These are phyloP conservation scores for Poeciliopsis gracilis DNA, from an alignment of 2,797 vertebrate genomes.

Conservation along the genomic window DNA sequence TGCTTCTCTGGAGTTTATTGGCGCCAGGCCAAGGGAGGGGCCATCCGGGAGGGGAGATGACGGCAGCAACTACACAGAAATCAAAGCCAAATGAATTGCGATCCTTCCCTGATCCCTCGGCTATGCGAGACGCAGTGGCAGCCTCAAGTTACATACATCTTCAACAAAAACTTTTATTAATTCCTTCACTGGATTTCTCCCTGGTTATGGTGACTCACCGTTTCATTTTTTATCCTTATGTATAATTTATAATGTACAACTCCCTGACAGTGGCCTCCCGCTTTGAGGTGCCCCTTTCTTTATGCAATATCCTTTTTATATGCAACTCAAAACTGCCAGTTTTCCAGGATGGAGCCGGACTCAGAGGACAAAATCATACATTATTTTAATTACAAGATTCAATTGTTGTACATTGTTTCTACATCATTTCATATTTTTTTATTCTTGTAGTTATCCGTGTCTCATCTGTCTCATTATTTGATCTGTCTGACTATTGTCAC, in stretches of 20 bases:
- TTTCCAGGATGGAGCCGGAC: slow-evolving; percentile 42
- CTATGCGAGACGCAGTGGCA: slow-evolving; percentile 78
- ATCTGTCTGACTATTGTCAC: slow-evolving; percentile 60
- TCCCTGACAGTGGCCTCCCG: slow-evolving; percentile 20
- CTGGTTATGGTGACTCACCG: slow-evolving; percentile 42
- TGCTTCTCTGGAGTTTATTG: slow-evolving; percentile 80
- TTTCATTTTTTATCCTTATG: slow-evolving; percentile 46
- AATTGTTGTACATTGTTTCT: slow-evolving; percentile 38
- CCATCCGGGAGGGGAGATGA: slow-evolving; percentile 81
- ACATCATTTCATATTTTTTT: slow-evolving; percentile 48
- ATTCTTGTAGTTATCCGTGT: slow-evolving; percentile 27
- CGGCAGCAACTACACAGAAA: slow-evolving; percentile 83
- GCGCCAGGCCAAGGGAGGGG: slow-evolving; percentile 78
- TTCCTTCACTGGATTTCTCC: slow-evolving; percentile 46
- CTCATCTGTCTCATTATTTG: slow-evolving; percentile 27
- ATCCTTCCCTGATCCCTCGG: slow-evolving; percentile 86
- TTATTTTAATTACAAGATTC: slow-evolving; percentile 30
- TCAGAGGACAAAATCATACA: slow-evolving; percentile 61
- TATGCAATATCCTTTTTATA: slow-evolving; percentile 35
- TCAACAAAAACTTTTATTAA: slow-evolving; percentile 54
- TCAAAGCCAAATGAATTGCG: slow-evolving; percentile 86
- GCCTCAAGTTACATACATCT: slow-evolving; percentile 40
- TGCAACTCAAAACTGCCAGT: slow-evolving; percentile 47
- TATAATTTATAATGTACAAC: slow-evolving; percentile 37
- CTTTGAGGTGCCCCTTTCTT: slow-evolving; percentile 33